Evolutionary conservation across 2,888 invertebrate species (phyloP), one percentile per base, ranked within the genome.

Genomic region (Xylophagus ater): DNA sequence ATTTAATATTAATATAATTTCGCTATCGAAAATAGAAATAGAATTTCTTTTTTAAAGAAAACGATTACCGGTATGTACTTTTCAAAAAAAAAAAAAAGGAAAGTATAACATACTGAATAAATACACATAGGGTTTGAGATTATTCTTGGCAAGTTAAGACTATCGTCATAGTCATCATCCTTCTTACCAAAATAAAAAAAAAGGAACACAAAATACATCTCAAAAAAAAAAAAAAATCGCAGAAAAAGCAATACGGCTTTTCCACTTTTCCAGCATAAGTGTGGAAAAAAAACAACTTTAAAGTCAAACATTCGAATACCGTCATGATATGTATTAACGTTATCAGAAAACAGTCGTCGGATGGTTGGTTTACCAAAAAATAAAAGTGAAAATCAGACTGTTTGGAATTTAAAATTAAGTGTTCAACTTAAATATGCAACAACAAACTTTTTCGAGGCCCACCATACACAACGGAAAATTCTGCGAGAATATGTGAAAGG

Each of bases 391-490:
- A 46, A 48, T 48, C 48, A 48, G 45, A 45, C 46, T 45, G 43
- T 44, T 48, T 40, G 43, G 46, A 46, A 48, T 48, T 46, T 48
- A 46, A 46, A 48, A 48, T 48, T 48, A 48, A 48, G 48, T 46
- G 43, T 43, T 48, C 36, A 37, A 43, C 41, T 43, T 38, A 41
- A 41, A 44, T 41, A 41, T 41, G 41, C 41, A 44, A 39, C 43
- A 41, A 40, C 21, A 37, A 28, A 34, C 31, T 41, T 40, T 41
- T 41, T 37, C 32, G 26, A 24, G 26, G 31, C 37, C 31, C 37
- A 30, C 37, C 12, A 21, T 31, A n/a, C n/a, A n/a, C n/a, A n/a
- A n/a, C n/a, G n/a, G n/a, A n/a, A n/a, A n/a, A n/a, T n/a, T n/a
- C n/a, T n/a, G n/a, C n/a, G n/a, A n/a, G n/a, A n/a, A n/a, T n/a